phyloP scores from a whole-genome alignment of 2,888 invertebrate species.

The Entomobrya multifasciata region DNA sequence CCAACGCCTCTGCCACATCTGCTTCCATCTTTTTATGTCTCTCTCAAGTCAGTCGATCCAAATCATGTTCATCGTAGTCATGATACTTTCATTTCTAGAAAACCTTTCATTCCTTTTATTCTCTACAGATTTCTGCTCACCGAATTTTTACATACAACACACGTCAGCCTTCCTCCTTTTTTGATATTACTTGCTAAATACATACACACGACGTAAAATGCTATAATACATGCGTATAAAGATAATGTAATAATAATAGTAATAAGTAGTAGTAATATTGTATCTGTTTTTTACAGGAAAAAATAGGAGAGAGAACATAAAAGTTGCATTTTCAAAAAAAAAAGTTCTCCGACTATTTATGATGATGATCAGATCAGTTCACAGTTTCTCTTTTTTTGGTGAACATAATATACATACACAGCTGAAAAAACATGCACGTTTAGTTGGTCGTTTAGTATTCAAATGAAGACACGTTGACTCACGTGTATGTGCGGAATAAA shows the following conservation, averaged over 20 bases:
- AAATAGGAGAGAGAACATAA: background rate
- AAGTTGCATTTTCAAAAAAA: no score
- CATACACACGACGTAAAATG: background rate
- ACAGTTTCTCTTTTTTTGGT: background rate
- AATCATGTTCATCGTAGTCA: conserved; percentile 65
- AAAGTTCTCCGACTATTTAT: background rate
- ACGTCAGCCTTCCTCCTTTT: background rate
- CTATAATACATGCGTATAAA: no score
- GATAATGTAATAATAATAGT: conserved; percentile 19
- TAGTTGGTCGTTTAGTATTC: no score
- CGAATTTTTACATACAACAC: conserved; percentile 24
- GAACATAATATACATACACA: background rate
- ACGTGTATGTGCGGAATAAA: no score
- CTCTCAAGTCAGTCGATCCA: conserved; percentile 69
- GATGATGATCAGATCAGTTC: background rate
- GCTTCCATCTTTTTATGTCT: conserved; percentile 71
- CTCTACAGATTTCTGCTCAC: conserved; percentile 41
- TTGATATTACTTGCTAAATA: background rate
- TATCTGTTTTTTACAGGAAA: background rate
- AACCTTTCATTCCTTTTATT: conserved; percentile 37
- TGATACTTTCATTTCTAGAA: conserved; percentile 60
- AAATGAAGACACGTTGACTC: no score
- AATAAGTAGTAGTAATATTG: background rate
- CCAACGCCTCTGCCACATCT: conserved; percentile 58
- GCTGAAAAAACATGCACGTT: no score